These are phyloP conservation scores for Pygathrix nemaeus DNA, from an alignment of 2,113 vertebrate species.

Conservation along the genomic window DNA sequence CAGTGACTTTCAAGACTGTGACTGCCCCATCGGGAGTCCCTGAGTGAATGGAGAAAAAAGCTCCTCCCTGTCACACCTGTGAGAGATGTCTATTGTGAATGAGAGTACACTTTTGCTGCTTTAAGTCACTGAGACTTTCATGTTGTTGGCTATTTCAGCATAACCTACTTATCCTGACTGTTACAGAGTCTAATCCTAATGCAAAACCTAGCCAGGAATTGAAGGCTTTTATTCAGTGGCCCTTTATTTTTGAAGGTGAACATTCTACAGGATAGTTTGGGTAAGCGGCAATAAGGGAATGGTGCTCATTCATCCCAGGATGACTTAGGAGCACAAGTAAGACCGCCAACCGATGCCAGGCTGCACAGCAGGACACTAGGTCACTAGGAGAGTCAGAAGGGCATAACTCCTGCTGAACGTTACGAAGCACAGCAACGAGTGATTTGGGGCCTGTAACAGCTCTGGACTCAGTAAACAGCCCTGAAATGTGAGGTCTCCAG, in stretches of 20 bases:
- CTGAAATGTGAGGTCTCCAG: neutral
- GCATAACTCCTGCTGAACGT: neutral
- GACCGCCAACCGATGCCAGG: rapidly evolving
- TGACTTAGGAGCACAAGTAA: neutral
- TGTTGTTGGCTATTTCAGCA: neutral
- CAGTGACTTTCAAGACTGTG: neutral
- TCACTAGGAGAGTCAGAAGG: too few relatives aligned
- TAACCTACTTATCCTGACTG: neutral
- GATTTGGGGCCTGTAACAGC: neutral
- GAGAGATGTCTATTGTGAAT: neutral
- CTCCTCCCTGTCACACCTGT: neutral
- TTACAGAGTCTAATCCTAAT: neutral
- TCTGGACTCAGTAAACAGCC: neutral
- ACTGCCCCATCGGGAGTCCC: neutral
- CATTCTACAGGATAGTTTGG: neutral
- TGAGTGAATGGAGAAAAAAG: neutral
- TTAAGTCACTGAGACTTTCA: neutral
- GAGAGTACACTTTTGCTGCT: neutral
- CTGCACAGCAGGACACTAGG: neutral
- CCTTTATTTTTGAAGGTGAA: neutral
- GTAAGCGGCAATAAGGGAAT: neutral
- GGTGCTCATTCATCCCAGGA: neutral
- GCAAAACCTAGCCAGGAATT: neutral
- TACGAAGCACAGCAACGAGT: neutral
- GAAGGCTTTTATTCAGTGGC: neutral